These are phyloP conservation scores for Alloscopus bannaensis DNA, from an alignment of 2,888 invertebrate genomes.

Conservation along the genomic window DNA sequence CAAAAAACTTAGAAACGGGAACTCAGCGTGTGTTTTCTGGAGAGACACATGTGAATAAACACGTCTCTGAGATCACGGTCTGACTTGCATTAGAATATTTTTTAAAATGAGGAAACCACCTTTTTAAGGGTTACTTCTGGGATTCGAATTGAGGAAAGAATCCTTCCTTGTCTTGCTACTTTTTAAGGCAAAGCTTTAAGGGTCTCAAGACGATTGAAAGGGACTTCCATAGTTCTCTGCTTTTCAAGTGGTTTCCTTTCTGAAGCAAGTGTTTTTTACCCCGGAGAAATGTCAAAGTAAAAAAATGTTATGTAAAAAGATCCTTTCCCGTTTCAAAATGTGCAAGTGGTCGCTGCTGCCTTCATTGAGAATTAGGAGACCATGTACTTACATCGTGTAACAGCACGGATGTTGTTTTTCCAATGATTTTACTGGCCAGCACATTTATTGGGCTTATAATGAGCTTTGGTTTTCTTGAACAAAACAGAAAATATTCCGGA, in stretches of 20 bases:
- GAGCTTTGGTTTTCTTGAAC: constrained; percentile 59
- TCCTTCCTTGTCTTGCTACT: not conserved
- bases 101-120: constrained; percentile 35
- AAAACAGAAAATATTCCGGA: constrained; percentile 32
- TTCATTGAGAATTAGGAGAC: too few species aligned
- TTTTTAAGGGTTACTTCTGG: constrained; percentile 14
- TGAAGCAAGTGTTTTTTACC: constrained; percentile 49
- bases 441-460: constrained; percentile 38
- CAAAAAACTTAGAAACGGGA: constrained; percentile 21
- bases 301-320: constrained; percentile 57
- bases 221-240: not conserved
- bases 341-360: too few species aligned
- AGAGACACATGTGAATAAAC: constrained; percentile 55
- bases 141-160: not conserved
- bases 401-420: constrained; percentile 59
- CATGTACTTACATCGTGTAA: too few species aligned
- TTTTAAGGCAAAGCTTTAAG: too few species aligned
- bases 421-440: constrained; percentile 53
- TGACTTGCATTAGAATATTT: constrained; percentile 45
- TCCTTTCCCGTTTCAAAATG: constrained; percentile 29
- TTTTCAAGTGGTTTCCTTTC: constrained; percentile 26
- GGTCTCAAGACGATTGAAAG: too few species aligned
- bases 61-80: constrained; percentile 31
- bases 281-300: constrained; percentile 27
- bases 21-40: constrained; percentile 39